Evolutionary conservation across 1,140 invertebrate genomes (phyloP), one percentile per base, ranked within the genome.

Genomic region (Pinna nobilis): DNA sequence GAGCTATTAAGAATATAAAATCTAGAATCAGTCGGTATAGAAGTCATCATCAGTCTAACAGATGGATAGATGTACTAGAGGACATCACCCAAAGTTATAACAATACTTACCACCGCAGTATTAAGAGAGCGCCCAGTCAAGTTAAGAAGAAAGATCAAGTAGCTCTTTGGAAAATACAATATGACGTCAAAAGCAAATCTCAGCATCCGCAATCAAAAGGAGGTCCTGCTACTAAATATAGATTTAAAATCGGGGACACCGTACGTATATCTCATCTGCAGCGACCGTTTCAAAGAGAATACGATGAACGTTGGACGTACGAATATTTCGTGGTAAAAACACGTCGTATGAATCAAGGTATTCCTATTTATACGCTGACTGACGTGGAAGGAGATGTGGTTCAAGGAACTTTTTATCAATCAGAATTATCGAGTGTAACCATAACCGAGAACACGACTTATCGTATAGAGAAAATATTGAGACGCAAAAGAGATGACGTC

Each of bases 221-320:
- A 9, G 28, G 25, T 28, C 25, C 9, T 30, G n/a, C 13, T 32
- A 11, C 47, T 3, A 23, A 20, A 35, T 70, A 35, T 37, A 60
- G 61, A 30, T 70, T 50, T 30, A 70, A 70, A 50, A 37, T 60
- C n/a, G 68, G 68, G 11, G 68, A 70, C 35, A 47, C 18, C 13
- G 30, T 59, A 47, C 50, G 32, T 11, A 35, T 53, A 25, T 57
- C 47, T 18, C 44, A 49, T 28, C 32, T 61, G 37, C 11, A 49
- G 32, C 33, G 41, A 51, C 15, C 57, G 18, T 61, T 51, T 51
- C 28, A 70, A 35, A 32, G 47, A 32, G 72, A 69, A 39, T 69
- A 68, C 65, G 72, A 69, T 47, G 72, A 69, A 63, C 41, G 70
- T 13, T 73, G 70, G 63, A 66, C 51, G 3, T 35, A 20, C 9